Conservation (phyloP, 2,888 invertebrate species). For the Yponomeuta sedellus region DNA sequence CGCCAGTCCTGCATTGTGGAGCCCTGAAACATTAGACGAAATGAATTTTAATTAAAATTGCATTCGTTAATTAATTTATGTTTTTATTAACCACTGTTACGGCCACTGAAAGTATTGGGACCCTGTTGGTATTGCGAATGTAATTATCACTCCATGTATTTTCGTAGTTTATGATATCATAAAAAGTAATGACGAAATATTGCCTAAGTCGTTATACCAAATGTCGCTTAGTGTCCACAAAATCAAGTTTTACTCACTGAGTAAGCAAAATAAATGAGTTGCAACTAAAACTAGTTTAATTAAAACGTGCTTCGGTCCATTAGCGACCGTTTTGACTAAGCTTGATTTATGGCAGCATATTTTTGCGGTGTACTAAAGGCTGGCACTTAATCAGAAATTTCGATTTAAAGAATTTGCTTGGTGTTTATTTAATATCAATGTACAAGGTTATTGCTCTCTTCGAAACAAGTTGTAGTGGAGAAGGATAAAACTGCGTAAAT, state of each 20-base stretch:
- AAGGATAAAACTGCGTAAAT: no score
- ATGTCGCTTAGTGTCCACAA: constrained; percentile 35
- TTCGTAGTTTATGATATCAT: constrained; percentile 61
- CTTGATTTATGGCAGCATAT: no score
- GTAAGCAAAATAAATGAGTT: no score
- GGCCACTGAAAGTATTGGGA: neutral
- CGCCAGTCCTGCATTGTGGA: neutral
- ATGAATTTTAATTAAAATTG: neutral
- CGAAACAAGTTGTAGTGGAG: no score
- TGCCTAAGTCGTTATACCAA: constrained; percentile 36
- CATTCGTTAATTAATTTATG: neutral
- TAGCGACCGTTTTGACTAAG: no score
- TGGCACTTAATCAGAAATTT: no score
- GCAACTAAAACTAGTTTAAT: no score
- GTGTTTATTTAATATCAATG: no score
- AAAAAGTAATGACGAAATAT: constrained; percentile 67
- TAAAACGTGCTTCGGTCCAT: no score
- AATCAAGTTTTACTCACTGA: constrained; percentile 23
- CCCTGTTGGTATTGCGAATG: neutral
- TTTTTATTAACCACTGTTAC: neutral
- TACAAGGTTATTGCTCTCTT: no score
- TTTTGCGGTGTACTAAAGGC: no score
- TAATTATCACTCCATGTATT: neutral
- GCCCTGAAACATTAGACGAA: neutral
- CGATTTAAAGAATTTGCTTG: no score